Conservation (phyloP, 2,113 vertebrate species). For the Osmerus eperlanus region DNA sequence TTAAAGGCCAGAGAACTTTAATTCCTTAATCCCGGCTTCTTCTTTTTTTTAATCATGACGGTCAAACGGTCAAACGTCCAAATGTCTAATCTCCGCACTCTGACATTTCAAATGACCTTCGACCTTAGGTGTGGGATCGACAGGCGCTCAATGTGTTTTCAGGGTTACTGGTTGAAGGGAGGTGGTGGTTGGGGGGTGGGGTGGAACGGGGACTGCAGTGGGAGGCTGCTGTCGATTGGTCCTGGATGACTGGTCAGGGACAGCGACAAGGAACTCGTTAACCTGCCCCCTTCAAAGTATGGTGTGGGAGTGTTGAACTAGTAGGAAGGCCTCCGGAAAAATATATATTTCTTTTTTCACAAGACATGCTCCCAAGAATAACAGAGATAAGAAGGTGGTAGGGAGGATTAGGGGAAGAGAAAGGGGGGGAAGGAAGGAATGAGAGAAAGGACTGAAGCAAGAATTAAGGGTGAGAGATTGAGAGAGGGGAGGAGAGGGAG, state of each 20-base stretch:
- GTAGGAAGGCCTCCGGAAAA: neutral
- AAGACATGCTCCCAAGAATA: no score
- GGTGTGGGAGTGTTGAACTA: slow-evolving; percentile 1
- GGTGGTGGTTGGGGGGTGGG: slow-evolving; percentile 8
- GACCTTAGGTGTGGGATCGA: slow-evolving; percentile 49
- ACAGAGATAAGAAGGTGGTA: no score
- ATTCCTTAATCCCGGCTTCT: slow-evolving; percentile 22
- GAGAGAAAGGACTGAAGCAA: no score
- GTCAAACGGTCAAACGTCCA: slow-evolving; percentile 10
- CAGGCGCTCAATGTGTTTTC: slow-evolving; percentile 36
- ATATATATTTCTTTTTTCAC: no score
- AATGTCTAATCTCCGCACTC: slow-evolving; percentile 29
- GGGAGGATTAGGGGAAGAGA: no score
- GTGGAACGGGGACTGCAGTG: neutral
- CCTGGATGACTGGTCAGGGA: slow-evolving; percentile 32
- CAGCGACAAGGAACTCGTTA: slow-evolving; percentile 30
- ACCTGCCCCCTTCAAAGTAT: slow-evolving; percentile 24
- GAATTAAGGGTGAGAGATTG: neutral
- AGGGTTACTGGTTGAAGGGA: slow-evolving; percentile 21
- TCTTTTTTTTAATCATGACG: slow-evolving; percentile 30
- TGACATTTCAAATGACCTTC: slow-evolving; percentile 46
- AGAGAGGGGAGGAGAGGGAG: no score
- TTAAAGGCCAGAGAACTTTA: slow-evolving; percentile 30
- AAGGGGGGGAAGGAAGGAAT: no score
- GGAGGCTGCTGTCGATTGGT: slow-evolving; percentile 39